phyloP scores from a whole-genome alignment of 2,113 vertebrate species.

The Zosterops hypoxanthus region DNA sequence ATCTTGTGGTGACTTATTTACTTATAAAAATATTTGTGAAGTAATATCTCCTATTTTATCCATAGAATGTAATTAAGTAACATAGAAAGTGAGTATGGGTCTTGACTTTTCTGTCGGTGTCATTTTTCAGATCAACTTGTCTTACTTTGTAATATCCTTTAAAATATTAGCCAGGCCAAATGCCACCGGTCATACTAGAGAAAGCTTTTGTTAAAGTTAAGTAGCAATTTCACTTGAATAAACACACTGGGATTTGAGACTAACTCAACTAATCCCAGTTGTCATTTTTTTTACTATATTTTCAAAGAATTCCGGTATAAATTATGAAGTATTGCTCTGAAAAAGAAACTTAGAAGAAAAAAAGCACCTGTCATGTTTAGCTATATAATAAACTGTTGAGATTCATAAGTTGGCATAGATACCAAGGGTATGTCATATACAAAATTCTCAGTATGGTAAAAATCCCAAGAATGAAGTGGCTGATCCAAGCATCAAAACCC shows the following conservation, averaged over 20 bases:
- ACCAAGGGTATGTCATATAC: accelerated
- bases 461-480: neutral
- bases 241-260: neutral
- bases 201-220: neutral
- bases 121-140: neutral
- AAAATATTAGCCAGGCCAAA: neutral
- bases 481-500: neutral
- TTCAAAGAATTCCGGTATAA: neutral
- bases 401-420: neutral
- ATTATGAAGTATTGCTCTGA: neutral
- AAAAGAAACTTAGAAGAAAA: neutral
- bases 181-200: accelerated
- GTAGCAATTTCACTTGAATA: neutral
- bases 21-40: neutral
- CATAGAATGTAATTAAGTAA: neutral
- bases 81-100: neutral
- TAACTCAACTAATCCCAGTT: neutral
- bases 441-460: neutral
- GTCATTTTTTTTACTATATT: neutral
- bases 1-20: constrained; percentile 32
- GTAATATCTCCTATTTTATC: neutral
- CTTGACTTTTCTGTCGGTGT: neutral
- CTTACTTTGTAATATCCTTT: neutral
- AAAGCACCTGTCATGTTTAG: neutral
- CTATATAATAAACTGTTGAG: neutral